These are phyloP conservation scores for Emys orbicularis DNA, from an alignment of 2,797 vertebrate species.

Conservation along the genomic window DNA sequence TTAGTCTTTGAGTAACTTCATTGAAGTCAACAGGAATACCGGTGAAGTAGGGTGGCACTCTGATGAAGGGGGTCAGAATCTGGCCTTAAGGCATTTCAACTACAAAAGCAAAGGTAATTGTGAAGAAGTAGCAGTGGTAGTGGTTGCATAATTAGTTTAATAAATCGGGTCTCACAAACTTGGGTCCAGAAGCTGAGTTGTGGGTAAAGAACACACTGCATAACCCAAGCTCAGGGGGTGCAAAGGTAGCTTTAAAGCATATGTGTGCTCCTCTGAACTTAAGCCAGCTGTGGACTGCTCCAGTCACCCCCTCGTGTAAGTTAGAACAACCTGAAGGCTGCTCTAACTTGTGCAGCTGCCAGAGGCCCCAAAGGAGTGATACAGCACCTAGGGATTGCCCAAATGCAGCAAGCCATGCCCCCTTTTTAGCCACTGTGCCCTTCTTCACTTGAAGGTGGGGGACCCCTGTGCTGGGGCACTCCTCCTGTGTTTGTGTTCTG, in stretches of 20 bases:
- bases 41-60: not conserved
- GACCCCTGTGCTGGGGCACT: not conserved
- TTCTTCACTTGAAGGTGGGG: not conserved
- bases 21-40: not conserved
- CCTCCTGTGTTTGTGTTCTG: not conserved
- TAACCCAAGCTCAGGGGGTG: not conserved
- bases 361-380: not conserved
- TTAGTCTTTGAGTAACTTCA: not conserved
- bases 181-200: not conserved
- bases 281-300: not conserved
- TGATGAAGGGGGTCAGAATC: not conserved
- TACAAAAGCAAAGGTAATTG: slow-evolving; percentile 23
- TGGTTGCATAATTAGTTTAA: slow-evolving; percentile 34
- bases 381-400: not conserved
- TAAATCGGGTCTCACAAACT: slow-evolving; percentile 34
- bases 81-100: not conserved
- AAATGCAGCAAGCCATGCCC: not conserved
- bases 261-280: not conserved
- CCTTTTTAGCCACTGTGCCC: not conserved
- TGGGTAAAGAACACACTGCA: not conserved
- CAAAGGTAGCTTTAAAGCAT: not conserved
- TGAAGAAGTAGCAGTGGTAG: not conserved
- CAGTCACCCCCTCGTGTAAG: not conserved
- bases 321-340: not conserved
- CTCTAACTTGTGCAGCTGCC: not conserved